Evolutionary conservation across 1,140 invertebrate genomes (phyloP), one percentile per base, ranked within the genome.

Genomic region (Ostrea denselamellosa): DNA sequence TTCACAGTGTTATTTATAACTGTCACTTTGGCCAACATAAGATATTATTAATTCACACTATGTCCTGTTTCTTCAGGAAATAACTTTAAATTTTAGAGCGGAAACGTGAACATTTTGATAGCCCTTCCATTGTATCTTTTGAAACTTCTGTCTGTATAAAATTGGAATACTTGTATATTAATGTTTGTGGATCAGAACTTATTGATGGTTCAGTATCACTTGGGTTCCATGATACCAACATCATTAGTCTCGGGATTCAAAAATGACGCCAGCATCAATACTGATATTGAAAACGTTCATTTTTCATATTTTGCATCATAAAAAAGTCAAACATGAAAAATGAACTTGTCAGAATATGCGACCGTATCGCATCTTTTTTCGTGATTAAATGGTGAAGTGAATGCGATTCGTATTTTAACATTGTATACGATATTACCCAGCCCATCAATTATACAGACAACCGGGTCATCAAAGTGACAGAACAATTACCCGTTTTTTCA

Each of bases 281-380:
- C 68, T 71, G 68, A 25, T 71, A 71, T 71, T 71, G 68, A 71
- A 71, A 77, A 34, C 28, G 28, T 77, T 77, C 68, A 77, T 77
- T 77, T 77, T 77, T 77, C 68, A 77, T 77, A 77, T 77, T 77
- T 77, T 77, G 68, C 25, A 10, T 77, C 68, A 83, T 83, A 54
- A 53, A 83, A 53, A 83, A 54, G 82, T 83, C 83, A 85, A 85
- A 85, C 53, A 58, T 85, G 83, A 85, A 62, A 85, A 56, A 85
- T 85, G 51, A 85, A 34, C 54, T 58, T 85, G 83, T 85, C 83
- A 85, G 22, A 85, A 62, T 8, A 17, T 28, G 53, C 54, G 44
- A 53, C 56, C 83, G 25, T 85, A 85, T 85, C 54, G 19, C 53
- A 28, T 56, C 83, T 85, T 54, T 54, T 62, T 62, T 62, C 53